phyloP scores from a whole-genome alignment of 2,888 invertebrate species.

The Idaea dimidiata region DNA sequence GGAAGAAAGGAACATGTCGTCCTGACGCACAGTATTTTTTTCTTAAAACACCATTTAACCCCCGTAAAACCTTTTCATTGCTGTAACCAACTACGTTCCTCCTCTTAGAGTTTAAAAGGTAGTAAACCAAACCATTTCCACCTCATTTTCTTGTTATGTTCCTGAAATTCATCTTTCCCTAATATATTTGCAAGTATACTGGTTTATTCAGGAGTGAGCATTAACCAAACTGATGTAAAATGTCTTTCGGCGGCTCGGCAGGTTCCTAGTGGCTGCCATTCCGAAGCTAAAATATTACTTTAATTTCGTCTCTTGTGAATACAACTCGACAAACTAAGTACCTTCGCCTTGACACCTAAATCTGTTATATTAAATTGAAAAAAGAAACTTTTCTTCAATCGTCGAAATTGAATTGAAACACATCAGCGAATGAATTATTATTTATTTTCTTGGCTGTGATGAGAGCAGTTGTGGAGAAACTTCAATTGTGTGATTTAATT shows the following conservation, averaged over 20 bases:
- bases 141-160: neutral
- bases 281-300: conserved; percentile 42
- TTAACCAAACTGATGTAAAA: conserved; percentile 7
- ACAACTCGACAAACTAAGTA: conserved; percentile 27
- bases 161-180: neutral
- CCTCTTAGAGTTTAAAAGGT: neutral
- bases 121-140: neutral
- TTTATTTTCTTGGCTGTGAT: neutral
- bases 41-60: neutral
- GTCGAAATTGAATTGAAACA: neutral
- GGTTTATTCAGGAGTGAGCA: conserved; percentile 7
- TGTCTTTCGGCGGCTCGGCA: conserved; percentile 9
- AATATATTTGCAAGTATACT: neutral
- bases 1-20: neutral
- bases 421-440: neutral
- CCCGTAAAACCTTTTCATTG: neutral
- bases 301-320: conserved; percentile 46
- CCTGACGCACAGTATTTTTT: neutral
- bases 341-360: conserved; percentile 35
- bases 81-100: neutral
- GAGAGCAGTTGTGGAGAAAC: neutral
- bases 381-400: conserved; percentile 22
- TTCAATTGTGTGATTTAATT: conserved; percentile 9
- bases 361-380: conserved; percentile 40
- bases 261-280: conserved; percentile 23